Base-by-base conservation (phyloP, 2,113 vertebrate species). In the Microcebus tavaratra region DNA sequence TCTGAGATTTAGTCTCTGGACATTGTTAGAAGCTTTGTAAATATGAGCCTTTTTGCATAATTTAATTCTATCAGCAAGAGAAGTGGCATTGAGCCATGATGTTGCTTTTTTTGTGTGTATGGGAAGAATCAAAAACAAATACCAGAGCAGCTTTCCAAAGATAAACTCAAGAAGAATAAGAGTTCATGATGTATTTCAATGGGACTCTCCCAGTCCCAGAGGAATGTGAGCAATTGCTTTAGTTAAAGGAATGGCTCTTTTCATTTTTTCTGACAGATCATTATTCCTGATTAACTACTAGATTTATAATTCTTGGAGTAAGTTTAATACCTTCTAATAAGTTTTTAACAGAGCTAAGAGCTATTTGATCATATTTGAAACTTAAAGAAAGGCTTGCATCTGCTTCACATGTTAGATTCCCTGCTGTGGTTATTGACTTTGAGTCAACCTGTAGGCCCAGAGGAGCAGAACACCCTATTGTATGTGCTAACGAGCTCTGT, bases 201-300 rank as follows among this genome's bases (percentile, higher is more conserved):
- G 78, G 15, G 15, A 4, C 55, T 67, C 55, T 63, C 20, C 36
- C 13, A 13, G 67, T 34, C 73, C 53, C 48, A 36, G 59, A 68
- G 79, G 83, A 53, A 65, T 15, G 39, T 1, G 0, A 27, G 31
- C 87, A 68, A 39, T 93, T 70, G 42, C 34, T 90, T 90, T 92
- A 84, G 67, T 92, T 80, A 89, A 63, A 97, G 48, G 29, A 84
- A 78, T 82, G 86, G 29, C 53, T 85, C 91, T 75, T 93, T 12
- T 53, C n/a, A 6, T 45, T 90, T 65, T 90, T 68, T 55, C 72
- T 94, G 78, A 48, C 79, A 93, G 36, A 89, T 86, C 87, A 87
- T 96, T 96, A 90, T 59, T 91, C n/a, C 70, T 97, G 78, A 90
- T 97, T 96, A 96, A 90, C 31, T 70, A 67, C 53, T 96, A 90